Conservation (phyloP, 2,113 vertebrate species). For the Varanus salvator region DNA sequence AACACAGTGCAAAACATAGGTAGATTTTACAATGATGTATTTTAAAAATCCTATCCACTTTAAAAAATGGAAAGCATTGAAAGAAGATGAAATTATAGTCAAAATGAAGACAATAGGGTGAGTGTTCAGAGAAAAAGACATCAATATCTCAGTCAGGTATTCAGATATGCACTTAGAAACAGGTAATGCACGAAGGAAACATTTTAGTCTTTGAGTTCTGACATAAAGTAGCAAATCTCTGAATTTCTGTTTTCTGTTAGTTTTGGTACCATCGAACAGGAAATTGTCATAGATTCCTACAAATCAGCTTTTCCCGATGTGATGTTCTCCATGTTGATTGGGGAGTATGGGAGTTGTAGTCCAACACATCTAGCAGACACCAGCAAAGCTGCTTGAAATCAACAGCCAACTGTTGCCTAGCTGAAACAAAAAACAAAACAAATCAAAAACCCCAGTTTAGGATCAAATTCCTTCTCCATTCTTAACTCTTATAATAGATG, state of each 20-base stretch:
- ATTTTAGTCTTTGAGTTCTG: not conserved
- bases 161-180: not conserved
- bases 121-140: not conserved
- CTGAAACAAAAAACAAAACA: not conserved
- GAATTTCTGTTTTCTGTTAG: not conserved
- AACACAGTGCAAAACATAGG: too few relatives aligned
- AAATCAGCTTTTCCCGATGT: too few relatives aligned
- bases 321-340: too few relatives aligned
- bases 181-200: not conserved
- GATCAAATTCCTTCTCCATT: not conserved
- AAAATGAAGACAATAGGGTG: not conserved
- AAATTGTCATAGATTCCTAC: not conserved
- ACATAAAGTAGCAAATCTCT: not conserved
- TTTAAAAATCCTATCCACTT: not conserved
- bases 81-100: not conserved
- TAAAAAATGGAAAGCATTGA: not conserved
- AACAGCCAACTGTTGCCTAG: not conserved
- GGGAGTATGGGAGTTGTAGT: too few relatives aligned
- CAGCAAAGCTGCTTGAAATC: not conserved
- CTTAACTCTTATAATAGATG: not conserved
- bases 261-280: not conserved
- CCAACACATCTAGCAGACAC: too few relatives aligned
- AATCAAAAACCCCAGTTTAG: not conserved
- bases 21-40: too few relatives aligned
- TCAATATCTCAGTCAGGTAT: not conserved